phyloP scores from a whole-genome alignment of 1,140 invertebrate species.

The Lordiphosa clarofinis region DNA sequence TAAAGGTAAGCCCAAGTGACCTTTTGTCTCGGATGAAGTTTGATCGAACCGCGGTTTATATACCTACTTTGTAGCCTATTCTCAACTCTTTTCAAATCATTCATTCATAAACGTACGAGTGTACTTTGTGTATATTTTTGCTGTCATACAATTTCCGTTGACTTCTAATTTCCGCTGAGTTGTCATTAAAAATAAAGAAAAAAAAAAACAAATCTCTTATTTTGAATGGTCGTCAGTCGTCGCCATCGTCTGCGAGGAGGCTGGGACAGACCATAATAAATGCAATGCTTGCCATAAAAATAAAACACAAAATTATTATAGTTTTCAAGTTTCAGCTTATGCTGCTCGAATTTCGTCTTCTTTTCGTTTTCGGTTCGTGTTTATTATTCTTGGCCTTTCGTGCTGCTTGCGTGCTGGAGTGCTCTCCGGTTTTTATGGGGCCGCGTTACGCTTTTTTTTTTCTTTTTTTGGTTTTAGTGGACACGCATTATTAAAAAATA shows the following conservation, averaged over 20 bases:
- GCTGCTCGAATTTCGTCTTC: constrained; percentile 55
- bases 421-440: constrained; percentile 62
- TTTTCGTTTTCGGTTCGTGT: constrained; percentile 42
- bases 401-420: constrained; percentile 49
- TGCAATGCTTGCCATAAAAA: constrained; percentile 72
- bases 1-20: too few species aligned
- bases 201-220: constrained; percentile 49
- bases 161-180: constrained; percentile 74
- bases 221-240: constrained; percentile 51
- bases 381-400: constrained; percentile 60
- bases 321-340: constrained; percentile 68
- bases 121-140: constrained; percentile 31
- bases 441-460: constrained; percentile 63
- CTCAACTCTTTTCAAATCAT: background rate
- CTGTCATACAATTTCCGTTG: constrained; percentile 64
- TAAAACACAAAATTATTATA: constrained; percentile 65
- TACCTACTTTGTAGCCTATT: too few species aligned
- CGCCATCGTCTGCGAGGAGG: constrained; percentile 18
- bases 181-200: constrained; percentile 42
- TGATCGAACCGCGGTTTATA: too few species aligned
- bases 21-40: too few species aligned
- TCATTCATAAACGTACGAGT: constrained; percentile 9
- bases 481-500: constrained; percentile 79
- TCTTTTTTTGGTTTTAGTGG: constrained; percentile 57
- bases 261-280: constrained; percentile 54